These are phyloP conservation scores for Sussaba pulchella DNA, from an alignment of 2,888 invertebrate genomes.

Conservation along the genomic window DNA sequence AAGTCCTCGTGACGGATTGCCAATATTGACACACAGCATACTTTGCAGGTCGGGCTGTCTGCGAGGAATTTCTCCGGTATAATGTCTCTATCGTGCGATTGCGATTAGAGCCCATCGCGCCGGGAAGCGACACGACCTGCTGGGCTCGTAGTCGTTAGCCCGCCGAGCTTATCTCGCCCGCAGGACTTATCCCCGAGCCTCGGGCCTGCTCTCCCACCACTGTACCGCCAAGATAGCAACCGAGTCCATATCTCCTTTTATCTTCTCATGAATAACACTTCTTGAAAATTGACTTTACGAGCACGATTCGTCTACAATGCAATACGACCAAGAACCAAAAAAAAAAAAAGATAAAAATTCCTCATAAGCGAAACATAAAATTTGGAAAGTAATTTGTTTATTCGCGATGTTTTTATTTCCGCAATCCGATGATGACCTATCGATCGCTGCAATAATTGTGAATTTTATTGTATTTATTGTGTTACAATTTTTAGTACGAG, in stretches of 20 bases:
- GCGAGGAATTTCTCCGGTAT: conserved; percentile 24
- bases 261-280: conserved; percentile 75
- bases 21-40: conserved; percentile 45
- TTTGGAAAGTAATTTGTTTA: background rate
- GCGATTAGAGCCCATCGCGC: conserved; percentile 43
- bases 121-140: background rate
- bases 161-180: conserved; percentile 62
- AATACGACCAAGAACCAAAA: background rate
- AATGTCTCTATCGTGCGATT: conserved; percentile 51
- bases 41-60: conserved; percentile 15
- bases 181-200: conserved; percentile 66
- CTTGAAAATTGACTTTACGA: conserved; percentile 73
- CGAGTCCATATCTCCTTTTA: conserved; percentile 62
- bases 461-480: no score
- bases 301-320: background rate
- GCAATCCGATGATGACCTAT: no score
- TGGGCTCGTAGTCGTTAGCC: conserved; percentile 29
- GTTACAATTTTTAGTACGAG: no score
- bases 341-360: no score
- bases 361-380: background rate
- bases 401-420: no score
- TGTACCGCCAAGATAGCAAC: conserved; percentile 47
- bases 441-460: no score
- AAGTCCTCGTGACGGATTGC: background rate
- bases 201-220: conserved; percentile 26